A percentile compares a stretch with the other conserved stretches of the same genome.
These are phyloP conservation scores for Scortum barcoo DNA, from an alignment of 2,113 vertebrate species.

Conservation along the genomic window DNA sequence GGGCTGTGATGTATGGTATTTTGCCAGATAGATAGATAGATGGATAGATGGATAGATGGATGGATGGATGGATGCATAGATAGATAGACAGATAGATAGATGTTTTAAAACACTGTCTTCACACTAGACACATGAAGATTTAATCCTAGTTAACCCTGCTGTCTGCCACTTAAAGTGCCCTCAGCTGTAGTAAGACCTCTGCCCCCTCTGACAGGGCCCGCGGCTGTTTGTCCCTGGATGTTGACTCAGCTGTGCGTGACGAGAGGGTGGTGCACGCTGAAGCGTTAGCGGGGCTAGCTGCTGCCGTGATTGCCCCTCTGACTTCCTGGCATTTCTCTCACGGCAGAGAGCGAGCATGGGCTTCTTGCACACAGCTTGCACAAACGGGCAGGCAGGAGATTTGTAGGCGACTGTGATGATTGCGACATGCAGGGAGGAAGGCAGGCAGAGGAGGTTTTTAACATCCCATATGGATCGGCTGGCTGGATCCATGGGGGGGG, in stretches of 20 bases:
- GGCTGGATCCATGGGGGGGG: too few species aligned
- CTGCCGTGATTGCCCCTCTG: conserved; percentile 30
- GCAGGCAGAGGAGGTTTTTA: conserved; percentile 51
- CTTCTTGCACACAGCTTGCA: conserved; percentile 46
- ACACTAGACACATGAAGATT: conserved; percentile 40
- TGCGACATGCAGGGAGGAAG: conserved; percentile 26
- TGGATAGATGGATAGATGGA: not conserved
- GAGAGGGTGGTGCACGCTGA: conserved; percentile 24
- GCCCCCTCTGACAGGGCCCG: conserved; percentile 36
- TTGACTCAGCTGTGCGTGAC: conserved; percentile 66
- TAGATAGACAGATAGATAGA: conserved; percentile 1
- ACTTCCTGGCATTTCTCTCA: conserved; percentile 28
- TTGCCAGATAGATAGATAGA: not conserved
- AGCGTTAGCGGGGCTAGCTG: conserved; percentile 27
- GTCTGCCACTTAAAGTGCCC: conserved; percentile 47
- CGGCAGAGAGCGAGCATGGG: conserved; percentile 53
- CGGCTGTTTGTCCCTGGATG: conserved; percentile 65
- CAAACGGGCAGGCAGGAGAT: conserved; percentile 45
- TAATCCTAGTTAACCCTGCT: conserved; percentile 60
- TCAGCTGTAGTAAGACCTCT: conserved; percentile 28
- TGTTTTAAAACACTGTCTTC: not conserved
- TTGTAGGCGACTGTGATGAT: conserved; percentile 53
- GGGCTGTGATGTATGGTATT: not conserved
- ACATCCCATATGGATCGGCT: conserved; percentile 51
- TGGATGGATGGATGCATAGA: not conserved